Evolutionary conservation across 2,888 invertebrate species (phyloP).

Genomic region (Drosophila kokeensis): DNA sequence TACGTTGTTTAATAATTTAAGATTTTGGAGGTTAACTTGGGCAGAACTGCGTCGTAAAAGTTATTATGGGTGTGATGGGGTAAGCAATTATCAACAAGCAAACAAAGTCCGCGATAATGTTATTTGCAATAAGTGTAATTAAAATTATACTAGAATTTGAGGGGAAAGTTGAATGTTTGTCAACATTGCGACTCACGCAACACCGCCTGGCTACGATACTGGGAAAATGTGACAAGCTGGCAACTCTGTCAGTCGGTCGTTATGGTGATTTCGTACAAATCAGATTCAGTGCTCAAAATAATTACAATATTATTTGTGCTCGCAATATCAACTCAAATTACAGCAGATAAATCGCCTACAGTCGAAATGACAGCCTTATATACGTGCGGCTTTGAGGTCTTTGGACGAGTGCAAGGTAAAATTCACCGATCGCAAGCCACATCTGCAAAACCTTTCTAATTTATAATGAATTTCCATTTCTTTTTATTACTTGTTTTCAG

Average conservation of each 20-base stretch:
- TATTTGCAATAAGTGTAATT: not conserved
- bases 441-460: constrained; percentile 21
- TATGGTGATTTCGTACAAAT: constrained; percentile 60
- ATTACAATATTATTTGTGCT: constrained; percentile 20
- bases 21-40: not conserved
- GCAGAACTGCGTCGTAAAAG: not conserved
- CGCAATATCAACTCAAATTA: constrained; percentile 1
- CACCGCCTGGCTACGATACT: constrained; percentile 7
- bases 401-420: constrained; percentile 82
- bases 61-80: not conserved
- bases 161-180: not conserved
- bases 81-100: not conserved
- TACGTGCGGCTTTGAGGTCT: constrained; percentile 77
- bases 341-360: constrained; percentile 33
- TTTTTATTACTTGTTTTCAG: constrained; percentile 47
- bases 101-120: not conserved
- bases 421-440: constrained; percentile 11
- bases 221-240: constrained; percentile 4
- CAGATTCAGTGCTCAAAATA: constrained; percentile 44
- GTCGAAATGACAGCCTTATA: constrained; percentile 46
- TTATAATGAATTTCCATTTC: constrained; percentile 8
- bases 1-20: not conserved
- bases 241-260: constrained; percentile 54
- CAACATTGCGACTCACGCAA: not conserved
- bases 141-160: not conserved